phyloP scores from a whole-genome alignment of 2,797 vertebrate species.

The Bovichtus variegatus region DNA sequence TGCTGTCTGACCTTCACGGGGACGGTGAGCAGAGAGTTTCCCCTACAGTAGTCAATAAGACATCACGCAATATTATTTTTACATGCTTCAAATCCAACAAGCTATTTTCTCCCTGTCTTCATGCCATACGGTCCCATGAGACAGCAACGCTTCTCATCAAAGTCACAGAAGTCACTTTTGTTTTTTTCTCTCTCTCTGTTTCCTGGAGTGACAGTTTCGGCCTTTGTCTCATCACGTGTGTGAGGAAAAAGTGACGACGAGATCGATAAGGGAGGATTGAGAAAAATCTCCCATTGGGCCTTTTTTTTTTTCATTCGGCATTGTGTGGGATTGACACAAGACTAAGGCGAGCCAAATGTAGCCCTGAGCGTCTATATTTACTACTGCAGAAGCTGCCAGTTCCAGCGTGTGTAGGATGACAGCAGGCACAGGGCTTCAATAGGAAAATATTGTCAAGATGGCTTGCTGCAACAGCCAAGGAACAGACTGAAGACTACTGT shows the following conservation, averaged over 20 bases:
- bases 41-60: neutral
- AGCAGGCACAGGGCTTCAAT: constrained; percentile 43
- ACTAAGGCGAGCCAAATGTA: constrained; percentile 57
- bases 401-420: constrained; percentile 60
- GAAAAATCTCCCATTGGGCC: constrained; percentile 26
- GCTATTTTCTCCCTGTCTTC: neutral
- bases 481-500: constrained; percentile 30
- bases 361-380: constrained; percentile 68
- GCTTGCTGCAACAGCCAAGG: constrained; percentile 17
- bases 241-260: constrained; percentile 8
- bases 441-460: constrained; percentile 47
- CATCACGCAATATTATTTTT: neutral
- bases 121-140: neutral
- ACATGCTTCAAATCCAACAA: neutral
- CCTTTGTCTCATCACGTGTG: constrained; percentile 16
- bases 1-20: neutral
- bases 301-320: constrained; percentile 11
- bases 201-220: neutral
- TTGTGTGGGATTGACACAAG: constrained; percentile 63
- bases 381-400: constrained; percentile 53
- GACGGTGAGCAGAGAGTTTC: neutral
- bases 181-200: neutral
- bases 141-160: constrained; percentile 1
- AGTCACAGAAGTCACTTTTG: neutral
- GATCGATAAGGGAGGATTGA: constrained; percentile 5